Evolutionary conservation across 2,888 invertebrate genomes (phyloP), one percentile per base, ranked within the genome.

Genomic region (Drosophila bunnanda): DNA sequence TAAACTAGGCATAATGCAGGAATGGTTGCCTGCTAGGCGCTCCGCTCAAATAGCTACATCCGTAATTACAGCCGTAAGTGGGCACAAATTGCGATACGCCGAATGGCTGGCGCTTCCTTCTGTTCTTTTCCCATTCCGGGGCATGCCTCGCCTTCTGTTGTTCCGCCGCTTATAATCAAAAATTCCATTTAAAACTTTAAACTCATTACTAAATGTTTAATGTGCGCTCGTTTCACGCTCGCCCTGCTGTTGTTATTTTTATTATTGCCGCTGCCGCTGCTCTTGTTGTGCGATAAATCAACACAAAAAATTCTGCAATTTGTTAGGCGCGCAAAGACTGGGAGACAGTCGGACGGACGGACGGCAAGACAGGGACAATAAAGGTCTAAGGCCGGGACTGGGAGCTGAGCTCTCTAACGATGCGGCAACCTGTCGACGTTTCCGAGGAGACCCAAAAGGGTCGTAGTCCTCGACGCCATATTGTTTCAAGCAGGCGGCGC

Each of bases 141-240:
- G 20, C 22, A 32, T 13, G 48, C 25, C 17, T 38, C 10, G 61
- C 44, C 52, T n/a, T 64, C 22, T 71, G 56, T 56, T 69, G 17
- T 32, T 30, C n/a, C 15, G 20, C 28, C 17, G 57, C 66, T 60
- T 69, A 61, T 76, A 82, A 88, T 84, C 85, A 88, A 84, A 88
- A 80, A 84, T 84, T 87, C 83, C 80, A 84, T 84, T 84, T 87
- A 76, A 84, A 87, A 84, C 88, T 85, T 85, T 85, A 87, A 85
- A 88, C 88, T 88, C 83, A 87, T 84, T 84, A 85, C 88, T 78
- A 78, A 84, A 84, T 88, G 85, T 88, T 87, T 83, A 87, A 87
- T 83, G 85, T 72, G 71, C 69, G 75, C 82, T 78, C 82, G 64
- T 79, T 83, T 69, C 50, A 58, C 36, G 65, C 44, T 54, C 34